These are phyloP conservation scores for Spongilla lacustris DNA, from an alignment of 37 sponge, comb jelly and placozoan genomes.

Conservation along the genomic window DNA sequence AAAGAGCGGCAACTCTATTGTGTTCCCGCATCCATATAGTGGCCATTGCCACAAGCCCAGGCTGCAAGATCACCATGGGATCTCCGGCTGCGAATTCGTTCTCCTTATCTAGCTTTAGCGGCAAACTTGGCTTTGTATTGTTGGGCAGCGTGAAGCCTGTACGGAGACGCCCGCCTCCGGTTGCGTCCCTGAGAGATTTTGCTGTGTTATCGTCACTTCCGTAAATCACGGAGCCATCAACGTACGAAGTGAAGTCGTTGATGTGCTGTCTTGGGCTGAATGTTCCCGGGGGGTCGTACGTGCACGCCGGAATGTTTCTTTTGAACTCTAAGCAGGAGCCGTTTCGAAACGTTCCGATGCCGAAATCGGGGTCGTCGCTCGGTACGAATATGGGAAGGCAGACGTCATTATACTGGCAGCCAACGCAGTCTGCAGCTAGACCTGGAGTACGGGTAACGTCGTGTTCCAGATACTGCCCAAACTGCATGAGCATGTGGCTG, in stretches of 20 bases:
- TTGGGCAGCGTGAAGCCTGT: neutral
- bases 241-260: constrained; percentile 77
- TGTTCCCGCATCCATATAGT: constrained; percentile 96
- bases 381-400: constrained; percentile 59
- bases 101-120: neutral
- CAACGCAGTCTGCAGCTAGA: constrained; percentile 47
- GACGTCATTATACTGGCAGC: constrained; percentile 41
- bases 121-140: neutral
- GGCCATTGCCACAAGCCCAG: constrained; percentile 63
- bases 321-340: constrained; percentile 68
- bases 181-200: neutral
- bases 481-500: constrained; percentile 93
- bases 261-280: constrained; percentile 63
- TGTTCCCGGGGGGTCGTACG: constrained; percentile 13
- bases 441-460: constrained; percentile 67
- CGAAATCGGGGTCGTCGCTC: constrained; percentile 38
- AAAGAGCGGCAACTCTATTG: constrained; percentile 81
- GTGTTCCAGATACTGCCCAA: constrained; percentile 95
- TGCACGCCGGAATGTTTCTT: constrained; percentile 56
- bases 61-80: no score
- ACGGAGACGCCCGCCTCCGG: neutral
- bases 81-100: neutral
- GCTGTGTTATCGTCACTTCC: constrained; percentile 14
- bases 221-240: constrained; percentile 83
- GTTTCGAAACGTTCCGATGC: constrained; percentile 30